Evolutionary conservation across 53 echinoderm and acorn worm genomes (phyloP), one percentile per base, ranked within the genome.

Genomic region (Zoroaster sp.): DNA sequence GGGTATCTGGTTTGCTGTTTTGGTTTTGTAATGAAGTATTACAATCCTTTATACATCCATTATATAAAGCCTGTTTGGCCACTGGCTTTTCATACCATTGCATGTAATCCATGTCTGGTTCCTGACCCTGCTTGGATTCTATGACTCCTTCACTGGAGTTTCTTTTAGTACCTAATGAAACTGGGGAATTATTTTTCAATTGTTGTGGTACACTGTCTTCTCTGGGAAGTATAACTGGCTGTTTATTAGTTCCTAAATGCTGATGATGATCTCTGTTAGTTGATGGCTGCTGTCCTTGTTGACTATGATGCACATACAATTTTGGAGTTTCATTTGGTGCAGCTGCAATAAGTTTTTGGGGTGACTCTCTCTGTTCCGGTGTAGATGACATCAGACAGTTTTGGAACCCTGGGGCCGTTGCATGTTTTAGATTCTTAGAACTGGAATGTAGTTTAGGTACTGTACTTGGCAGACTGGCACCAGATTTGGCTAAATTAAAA

Each of bases 371-470:
- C 72, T 52, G 51, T 23, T 67, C 35, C 8, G 89, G 79, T 38
- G 79, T 89, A 20, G 79, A 79, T 49, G 79, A 89, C 54, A 80
- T 70, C 14, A 89, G 38, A 13, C 55, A 70, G 72, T 89, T 40
- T 51, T 89, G 78, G 53, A 89, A 89, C 17, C 80, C 79, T 17
- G 79, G 78, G 5, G 78, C 77, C 66, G 67, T 28, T 67, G 40
- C 25, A 42, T 81, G 81, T 8, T 11, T 86, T 18, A 37, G 6
- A 17, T n/a, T 40, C 66, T 40, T 63, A 21, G 34, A 18, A 32
- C 35, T 88, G 41, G 76, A 9, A 21, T 34, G 25, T 6, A n/a
- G 25, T 85, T 85, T 51, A 25, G 34, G 46, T 45, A 39, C 73
- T 14, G 38, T n/a, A 42, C n/a, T 37, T 18, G 18, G 17, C 23